phyloP scores from a whole-genome alignment of 2,113 vertebrate species.

The Grallaria varia region DNA sequence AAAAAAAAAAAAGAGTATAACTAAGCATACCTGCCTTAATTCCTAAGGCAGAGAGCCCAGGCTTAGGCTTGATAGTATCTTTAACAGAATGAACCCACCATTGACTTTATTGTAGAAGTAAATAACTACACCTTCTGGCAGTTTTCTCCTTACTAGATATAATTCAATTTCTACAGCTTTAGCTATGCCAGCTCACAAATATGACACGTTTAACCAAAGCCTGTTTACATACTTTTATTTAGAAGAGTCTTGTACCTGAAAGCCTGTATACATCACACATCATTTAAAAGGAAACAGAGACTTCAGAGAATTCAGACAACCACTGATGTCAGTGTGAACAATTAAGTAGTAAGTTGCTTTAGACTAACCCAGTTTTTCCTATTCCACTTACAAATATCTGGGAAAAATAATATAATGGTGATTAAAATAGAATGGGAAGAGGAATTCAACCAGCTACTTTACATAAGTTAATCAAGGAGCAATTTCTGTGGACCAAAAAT shows the following conservation, averaged over 20 bases:
- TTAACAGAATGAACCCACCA: neutral
- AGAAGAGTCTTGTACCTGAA: neutral
- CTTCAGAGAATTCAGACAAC: neutral
- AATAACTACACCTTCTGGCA: neutral
- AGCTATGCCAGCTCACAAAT: neutral
- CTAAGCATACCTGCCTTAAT: neutral
- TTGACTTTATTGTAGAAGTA: neutral
- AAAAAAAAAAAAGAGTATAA: neutral
- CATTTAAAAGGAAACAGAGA: neutral
- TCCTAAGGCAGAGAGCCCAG: neutral
- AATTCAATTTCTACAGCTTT: neutral
- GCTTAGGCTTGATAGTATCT: neutral
- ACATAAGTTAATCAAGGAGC: neutral
- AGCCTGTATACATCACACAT: neutral
- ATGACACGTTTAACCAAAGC: neutral
- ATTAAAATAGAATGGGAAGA: neutral
- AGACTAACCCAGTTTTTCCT: neutral
- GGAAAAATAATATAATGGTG: neutral
- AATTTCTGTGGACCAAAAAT: neutral
- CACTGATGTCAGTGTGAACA: neutral
- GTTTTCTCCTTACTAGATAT: neutral
- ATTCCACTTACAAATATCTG: neutral
- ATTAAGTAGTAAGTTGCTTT: neutral
- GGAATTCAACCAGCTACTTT: neutral
- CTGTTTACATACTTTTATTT: neutral